A percentile compares a stretch with the other conserved stretches of the same genome.
Evolutionary conservation across 2,797 vertebrate species (phyloP).

Genomic region (Chaenodraco wilsoni): DNA sequence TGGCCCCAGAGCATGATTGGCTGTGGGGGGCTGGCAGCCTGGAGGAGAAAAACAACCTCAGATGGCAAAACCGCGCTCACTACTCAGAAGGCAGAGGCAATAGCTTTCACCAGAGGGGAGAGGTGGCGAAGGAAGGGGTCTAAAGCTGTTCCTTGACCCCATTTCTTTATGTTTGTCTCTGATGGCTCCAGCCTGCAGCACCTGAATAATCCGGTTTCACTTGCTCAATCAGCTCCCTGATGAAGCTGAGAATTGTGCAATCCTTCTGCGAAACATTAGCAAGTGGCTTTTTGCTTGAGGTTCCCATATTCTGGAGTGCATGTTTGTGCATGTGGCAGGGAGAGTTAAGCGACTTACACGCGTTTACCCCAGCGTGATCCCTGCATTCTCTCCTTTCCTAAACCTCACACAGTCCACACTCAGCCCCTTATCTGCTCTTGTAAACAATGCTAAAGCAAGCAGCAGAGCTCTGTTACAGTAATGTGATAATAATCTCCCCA

Average conservation of each 20-base stretch:
- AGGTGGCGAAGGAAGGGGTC: neutral
- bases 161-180: neutral
- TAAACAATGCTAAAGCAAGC: constrained; percentile 34
- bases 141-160: neutral
- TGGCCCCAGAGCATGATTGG: constrained; percentile 55
- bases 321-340: constrained; percentile 26
- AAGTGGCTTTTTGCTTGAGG: neutral
- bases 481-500: constrained; percentile 36
- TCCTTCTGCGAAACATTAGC: neutral
- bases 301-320: constrained; percentile 4
- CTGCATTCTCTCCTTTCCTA: neutral
- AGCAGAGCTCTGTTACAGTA: constrained; percentile 19
- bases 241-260: constrained; percentile 24
- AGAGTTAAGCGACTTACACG: neutral
- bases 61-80: constrained; percentile 40
- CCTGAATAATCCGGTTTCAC: constrained; percentile 29
- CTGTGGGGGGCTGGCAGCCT: constrained; percentile 63
- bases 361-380: neutral
- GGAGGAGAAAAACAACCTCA: constrained; percentile 71
- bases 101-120: constrained; percentile 9
- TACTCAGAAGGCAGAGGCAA: constrained; percentile 1
- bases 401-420: neutral
- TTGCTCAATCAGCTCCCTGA: constrained; percentile 25
- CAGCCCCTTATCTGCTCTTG: constrained; percentile 39
- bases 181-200: neutral